phyloP scores from a whole-genome alignment of 2,888 invertebrate genomes.

The Pandemis heparana region DNA sequence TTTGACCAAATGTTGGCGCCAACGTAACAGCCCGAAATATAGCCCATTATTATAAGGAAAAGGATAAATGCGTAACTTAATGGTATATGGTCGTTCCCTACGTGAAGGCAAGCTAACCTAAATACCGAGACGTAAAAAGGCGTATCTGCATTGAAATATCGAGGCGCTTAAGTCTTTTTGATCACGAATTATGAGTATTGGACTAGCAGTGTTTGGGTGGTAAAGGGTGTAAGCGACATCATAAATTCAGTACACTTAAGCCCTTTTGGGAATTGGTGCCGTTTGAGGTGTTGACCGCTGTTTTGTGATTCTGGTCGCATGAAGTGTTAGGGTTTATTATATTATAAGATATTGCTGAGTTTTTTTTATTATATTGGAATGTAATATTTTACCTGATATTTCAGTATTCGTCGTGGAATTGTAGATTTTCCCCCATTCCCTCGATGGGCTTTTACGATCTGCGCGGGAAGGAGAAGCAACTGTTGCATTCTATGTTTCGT shows the following conservation, averaged over 20 bases:
- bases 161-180: not conserved
- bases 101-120: conserved; percentile 10
- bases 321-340: conserved; percentile 35
- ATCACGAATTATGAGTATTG: not conserved
- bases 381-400: not conserved
- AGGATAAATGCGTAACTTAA: conserved; percentile 33
- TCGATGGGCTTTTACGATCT: too few relatives aligned
- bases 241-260: not conserved
- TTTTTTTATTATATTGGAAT: conserved; percentile 5
- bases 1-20: conserved; percentile 10
- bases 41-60: conserved; percentile 31
- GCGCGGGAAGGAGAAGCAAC: too few relatives aligned
- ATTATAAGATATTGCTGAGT: conserved; percentile 15
- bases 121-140: not conserved
- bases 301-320: conserved; percentile 36
- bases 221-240: not conserved
- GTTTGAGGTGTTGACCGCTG: conserved; percentile 28
- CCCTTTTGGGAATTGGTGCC: not conserved
- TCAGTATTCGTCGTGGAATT: too few relatives aligned
- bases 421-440: too few relatives aligned
- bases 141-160: not conserved
- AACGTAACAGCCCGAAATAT: conserved; percentile 25
- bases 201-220: too few relatives aligned
- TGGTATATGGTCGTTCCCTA: conserved; percentile 27
- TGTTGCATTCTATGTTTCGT: too few relatives aligned